phyloP scores from a whole-genome alignment of 2,797 vertebrate species.

The Clarias pachynema region DNA sequence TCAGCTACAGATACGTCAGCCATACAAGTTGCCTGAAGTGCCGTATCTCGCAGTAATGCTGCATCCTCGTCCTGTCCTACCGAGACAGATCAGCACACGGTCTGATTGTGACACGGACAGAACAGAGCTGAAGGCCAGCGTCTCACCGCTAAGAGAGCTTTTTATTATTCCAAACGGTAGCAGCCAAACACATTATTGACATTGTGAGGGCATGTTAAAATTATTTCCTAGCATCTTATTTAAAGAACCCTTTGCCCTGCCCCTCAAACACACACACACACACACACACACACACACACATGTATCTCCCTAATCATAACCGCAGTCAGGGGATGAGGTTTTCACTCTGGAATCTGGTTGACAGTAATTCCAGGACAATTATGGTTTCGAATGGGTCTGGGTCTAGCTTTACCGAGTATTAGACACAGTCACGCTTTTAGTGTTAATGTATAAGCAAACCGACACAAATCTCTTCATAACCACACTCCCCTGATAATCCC shows the following conservation, averaged over 20 bases:
- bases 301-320: slow-evolving; percentile 52
- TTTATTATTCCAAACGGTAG: slow-evolving; percentile 57
- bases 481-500: slow-evolving; percentile 36
- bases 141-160: slow-evolving; percentile 24
- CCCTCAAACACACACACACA: background rate
- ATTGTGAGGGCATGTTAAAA: slow-evolving; percentile 59
- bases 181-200: slow-evolving; percentile 64
- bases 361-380: slow-evolving; percentile 54
- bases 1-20: background rate
- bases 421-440: slow-evolving; percentile 49
- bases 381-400: slow-evolving; percentile 60
- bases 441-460: slow-evolving; percentile 55
- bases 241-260: slow-evolving; percentile 36
- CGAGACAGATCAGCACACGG: slow-evolving; percentile 36
- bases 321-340: slow-evolving; percentile 59
- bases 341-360: slow-evolving; percentile 57
- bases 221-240: slow-evolving; percentile 60
- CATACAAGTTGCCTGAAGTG: slow-evolving; percentile 16
- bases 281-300: slow-evolving; percentile 7
- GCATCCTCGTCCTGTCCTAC: slow-evolving; percentile 28
- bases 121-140: slow-evolving; percentile 6
- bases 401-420: slow-evolving; percentile 49
- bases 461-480: slow-evolving; percentile 49
- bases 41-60: slow-evolving; percentile 34
- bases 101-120: slow-evolving; percentile 10